These are phyloP conservation scores for Daubentonia madagascariensis DNA, from an alignment of 2,113 vertebrate genomes.

Conservation along the genomic window DNA sequence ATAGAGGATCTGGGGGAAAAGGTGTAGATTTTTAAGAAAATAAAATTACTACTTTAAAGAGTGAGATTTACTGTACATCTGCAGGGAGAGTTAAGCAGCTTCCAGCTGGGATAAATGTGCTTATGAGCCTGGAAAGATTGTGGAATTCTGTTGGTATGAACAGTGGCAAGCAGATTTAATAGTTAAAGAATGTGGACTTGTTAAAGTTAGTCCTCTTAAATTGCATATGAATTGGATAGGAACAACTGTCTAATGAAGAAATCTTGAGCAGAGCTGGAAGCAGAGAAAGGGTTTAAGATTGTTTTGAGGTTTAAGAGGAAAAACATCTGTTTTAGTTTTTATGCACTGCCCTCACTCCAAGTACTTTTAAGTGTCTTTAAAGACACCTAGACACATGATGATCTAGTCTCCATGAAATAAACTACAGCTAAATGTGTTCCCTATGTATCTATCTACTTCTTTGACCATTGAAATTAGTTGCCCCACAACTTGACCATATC, in stretches of 20 bases:
- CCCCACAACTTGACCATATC: background rate
- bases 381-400: background rate
- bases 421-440: background rate
- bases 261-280: background rate
- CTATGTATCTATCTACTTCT: background rate
- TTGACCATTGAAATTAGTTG: background rate
- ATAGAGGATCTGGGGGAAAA: background rate
- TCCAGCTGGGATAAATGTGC: background rate
- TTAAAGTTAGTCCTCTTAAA: background rate
- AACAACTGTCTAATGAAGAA: slow-evolving; percentile 1
- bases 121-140: background rate
- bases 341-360: background rate
- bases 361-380: slow-evolving; percentile 7
- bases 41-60: background rate
- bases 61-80: background rate
- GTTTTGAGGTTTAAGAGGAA: slow-evolving; percentile 45
- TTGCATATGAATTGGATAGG: background rate
- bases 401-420: background rate
- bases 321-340: slow-evolving; percentile 51
- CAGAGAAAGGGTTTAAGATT: background rate
- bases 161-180: background rate
- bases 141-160: slow-evolving; percentile 18
- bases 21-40: background rate
- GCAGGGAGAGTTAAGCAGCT: background rate
- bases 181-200: background rate